Percentiles rank a stretch among this genome's conserved stretches.
Conservation (phyloP, 2,888 invertebrate genomes). For the Lissocephala sabroskyi region DNA sequence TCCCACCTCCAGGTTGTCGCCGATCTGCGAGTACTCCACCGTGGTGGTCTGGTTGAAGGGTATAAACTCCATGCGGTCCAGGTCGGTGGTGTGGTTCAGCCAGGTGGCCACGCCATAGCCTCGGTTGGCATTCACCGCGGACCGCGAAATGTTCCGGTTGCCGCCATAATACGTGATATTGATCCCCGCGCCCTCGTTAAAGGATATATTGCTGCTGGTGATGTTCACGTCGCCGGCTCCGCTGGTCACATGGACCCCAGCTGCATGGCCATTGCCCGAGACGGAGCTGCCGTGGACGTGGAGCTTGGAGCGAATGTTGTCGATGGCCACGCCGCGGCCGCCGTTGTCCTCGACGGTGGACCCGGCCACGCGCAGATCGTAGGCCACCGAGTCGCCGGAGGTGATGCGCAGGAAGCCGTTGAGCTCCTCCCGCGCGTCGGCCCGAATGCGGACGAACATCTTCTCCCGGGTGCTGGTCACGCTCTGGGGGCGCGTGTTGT, state of each 20-base stretch:
- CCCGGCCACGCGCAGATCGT: slow-evolving; percentile 90
- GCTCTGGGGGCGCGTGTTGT: slow-evolving; percentile 91
- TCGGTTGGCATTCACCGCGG: slow-evolving; percentile 87
- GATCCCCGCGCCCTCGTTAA: slow-evolving; percentile 94
- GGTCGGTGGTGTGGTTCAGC: slow-evolving; percentile 85
- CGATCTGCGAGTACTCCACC: slow-evolving; percentile 89
- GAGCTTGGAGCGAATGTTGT: slow-evolving; percentile 91
- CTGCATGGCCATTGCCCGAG: slow-evolving; percentile 89
- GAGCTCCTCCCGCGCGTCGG: slow-evolving; percentile 81
- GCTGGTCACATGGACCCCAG: slow-evolving; percentile 90
- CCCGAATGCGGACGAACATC: slow-evolving; percentile 85
- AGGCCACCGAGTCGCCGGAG: slow-evolving; percentile 83
- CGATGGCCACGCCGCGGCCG: slow-evolving; percentile 95
- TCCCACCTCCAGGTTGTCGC: slow-evolving; percentile 90
- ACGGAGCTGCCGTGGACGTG: slow-evolving; percentile 88
- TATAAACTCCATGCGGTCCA: slow-evolving; percentile 79
- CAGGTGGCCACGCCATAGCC: slow-evolving; percentile 92
- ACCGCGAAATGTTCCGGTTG: slow-evolving; percentile 90
- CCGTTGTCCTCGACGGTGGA: slow-evolving; percentile 90
- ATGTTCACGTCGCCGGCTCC: slow-evolving; percentile 96
- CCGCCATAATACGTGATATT: slow-evolving; percentile 98
- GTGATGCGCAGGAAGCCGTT: slow-evolving; percentile 85
- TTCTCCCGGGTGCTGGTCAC: slow-evolving; percentile 86
- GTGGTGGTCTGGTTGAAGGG: slow-evolving; percentile 89
- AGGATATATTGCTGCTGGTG: slow-evolving; percentile 89